phyloP scores from a whole-genome alignment of 2,888 invertebrate genomes.

The Ophion ventricosus region DNA sequence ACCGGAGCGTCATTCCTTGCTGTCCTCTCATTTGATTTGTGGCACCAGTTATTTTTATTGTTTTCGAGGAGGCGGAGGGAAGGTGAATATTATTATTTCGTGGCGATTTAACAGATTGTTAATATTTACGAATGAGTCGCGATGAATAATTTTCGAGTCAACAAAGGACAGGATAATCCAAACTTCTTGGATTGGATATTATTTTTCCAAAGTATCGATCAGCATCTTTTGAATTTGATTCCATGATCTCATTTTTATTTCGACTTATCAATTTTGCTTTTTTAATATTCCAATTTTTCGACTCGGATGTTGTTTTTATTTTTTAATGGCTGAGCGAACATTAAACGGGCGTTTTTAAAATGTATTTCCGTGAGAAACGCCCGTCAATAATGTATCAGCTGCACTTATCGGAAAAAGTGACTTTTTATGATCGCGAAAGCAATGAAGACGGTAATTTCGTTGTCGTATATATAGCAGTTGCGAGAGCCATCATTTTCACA shows the following conservation, averaged over 20 bases:
- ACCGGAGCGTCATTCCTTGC: no score
- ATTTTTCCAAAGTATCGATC: neutral
- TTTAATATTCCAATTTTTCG: neutral
- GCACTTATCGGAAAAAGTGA: neutral
- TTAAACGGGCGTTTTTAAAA: neutral
- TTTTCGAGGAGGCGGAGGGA: neutral
- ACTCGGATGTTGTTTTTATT: neutral
- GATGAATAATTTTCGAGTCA: neutral
- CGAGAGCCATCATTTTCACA: neutral
- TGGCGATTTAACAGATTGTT: neutral
- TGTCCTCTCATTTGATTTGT: neutral
- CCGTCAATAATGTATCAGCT: neutral
- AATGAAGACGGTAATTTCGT: neutral
- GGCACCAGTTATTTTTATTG: neutral
- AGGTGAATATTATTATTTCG: neutral
- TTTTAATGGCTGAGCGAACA: neutral
- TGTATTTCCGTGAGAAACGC: neutral
- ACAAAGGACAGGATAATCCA: neutral
- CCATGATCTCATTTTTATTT: no score
- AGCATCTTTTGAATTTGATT: no score
- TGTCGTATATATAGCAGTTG: neutral
- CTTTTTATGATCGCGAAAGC: neutral
- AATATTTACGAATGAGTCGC: neutral
- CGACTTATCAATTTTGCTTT: neutral
- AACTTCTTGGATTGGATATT: neutral